phyloP scores from a whole-genome alignment of 2,888 invertebrate species.

The Lucinisca nassula region DNA sequence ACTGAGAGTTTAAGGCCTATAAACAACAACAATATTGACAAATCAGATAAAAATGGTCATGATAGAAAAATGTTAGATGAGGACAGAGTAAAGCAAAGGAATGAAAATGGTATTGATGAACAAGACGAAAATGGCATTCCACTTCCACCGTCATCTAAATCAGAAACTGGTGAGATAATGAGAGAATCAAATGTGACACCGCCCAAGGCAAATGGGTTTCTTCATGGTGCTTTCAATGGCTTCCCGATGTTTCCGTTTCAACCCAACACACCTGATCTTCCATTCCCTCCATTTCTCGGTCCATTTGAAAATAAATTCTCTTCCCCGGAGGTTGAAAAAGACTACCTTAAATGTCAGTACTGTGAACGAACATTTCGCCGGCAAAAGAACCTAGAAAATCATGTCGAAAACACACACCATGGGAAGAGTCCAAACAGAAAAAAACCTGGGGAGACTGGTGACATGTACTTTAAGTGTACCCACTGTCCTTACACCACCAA shows the following conservation, averaged over 20 bases:
- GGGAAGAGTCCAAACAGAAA: slow-evolving; percentile 82
- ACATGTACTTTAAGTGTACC: slow-evolving; percentile 88
- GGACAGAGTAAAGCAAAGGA: not conserved
- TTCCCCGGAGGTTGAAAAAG: slow-evolving; percentile 79
- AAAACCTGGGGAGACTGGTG: slow-evolving; percentile 76
- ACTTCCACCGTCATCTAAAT: slow-evolving; percentile 56
- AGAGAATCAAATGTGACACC: slow-evolving; percentile 56
- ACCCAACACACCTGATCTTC: slow-evolving; percentile 79
- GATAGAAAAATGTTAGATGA: not conserved
- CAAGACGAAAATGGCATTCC: slow-evolving; percentile 57
- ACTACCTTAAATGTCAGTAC: slow-evolving; percentile 85
- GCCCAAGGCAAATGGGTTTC: slow-evolving; percentile 76
- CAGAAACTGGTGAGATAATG: slow-evolving; percentile 40
- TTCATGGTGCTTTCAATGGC: slow-evolving; percentile 77
- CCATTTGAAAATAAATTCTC: slow-evolving; percentile 81
- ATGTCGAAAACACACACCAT: slow-evolving; percentile 87
- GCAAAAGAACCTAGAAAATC: slow-evolving; percentile 87
- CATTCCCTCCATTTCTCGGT: slow-evolving; percentile 79
- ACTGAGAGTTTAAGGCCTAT: slow-evolving; percentile 40
- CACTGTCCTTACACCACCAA: slow-evolving; percentile 88
- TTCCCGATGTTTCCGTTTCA: slow-evolving; percentile 82
- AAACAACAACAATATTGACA: slow-evolving; percentile 66
- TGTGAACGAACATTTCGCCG: slow-evolving; percentile 86
- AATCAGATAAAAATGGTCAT: slow-evolving; percentile 1
- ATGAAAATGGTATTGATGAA: slow-evolving; percentile 23